These are phyloP conservation scores for Brachionus paranguensis DNA, from an alignment of 1,140 invertebrate genomes.

Conservation along the genomic window DNA sequence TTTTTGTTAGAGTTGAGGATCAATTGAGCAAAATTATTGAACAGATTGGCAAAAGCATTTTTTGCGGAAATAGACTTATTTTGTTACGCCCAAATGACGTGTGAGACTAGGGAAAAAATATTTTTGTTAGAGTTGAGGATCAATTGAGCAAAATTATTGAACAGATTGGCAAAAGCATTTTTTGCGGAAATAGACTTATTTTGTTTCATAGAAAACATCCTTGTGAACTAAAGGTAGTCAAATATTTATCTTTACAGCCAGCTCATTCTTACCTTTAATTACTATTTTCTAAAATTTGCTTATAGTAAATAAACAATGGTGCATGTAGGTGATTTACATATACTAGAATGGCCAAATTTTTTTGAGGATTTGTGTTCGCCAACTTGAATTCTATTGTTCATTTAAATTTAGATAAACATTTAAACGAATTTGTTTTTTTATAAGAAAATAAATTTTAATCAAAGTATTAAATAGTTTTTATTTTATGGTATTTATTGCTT, in stretches of 20 bases:
- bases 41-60: too few species aligned
- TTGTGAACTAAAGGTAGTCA: background rate
- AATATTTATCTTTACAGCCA: background rate
- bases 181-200: background rate
- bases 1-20: too few species aligned
- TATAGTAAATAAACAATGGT: background rate
- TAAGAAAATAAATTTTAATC: background rate
- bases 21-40: too few species aligned
- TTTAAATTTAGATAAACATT: conserved; percentile 29
- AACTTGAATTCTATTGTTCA: background rate
- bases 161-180: too few species aligned
- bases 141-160: too few species aligned
- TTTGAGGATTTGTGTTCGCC: background rate
- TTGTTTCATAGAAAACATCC: background rate
- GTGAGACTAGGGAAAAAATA: too few species aligned
- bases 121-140: too few species aligned
- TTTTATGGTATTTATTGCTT: conserved; percentile 14
- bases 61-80: background rate
- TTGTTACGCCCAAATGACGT: too few species aligned
- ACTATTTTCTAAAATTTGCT: background rate
- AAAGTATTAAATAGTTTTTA: background rate
- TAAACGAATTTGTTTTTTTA: background rate
- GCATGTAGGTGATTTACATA: background rate
- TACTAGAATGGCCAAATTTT: background rate
- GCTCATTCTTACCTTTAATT: background rate